These are phyloP conservation scores for Norana najaformis DNA, from an alignment of 2,888 invertebrate species.

Conservation along the genomic window DNA sequence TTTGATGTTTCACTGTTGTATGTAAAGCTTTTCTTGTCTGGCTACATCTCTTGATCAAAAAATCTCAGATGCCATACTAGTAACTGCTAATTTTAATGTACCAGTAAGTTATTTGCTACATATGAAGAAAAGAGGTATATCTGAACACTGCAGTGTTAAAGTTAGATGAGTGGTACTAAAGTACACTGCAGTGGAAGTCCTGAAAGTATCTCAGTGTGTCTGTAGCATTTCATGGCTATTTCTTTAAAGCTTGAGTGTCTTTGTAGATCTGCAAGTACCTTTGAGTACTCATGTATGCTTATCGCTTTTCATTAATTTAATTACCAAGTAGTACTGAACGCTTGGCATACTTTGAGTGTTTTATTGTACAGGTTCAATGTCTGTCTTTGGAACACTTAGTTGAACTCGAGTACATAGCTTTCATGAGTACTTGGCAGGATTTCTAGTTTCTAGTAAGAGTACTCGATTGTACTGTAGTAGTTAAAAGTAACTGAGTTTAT, in stretches of 20 bases:
- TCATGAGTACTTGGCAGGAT: not conserved
- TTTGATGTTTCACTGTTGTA: constrained; percentile 5
- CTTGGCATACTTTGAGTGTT: not conserved
- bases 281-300: not conserved
- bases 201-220: not conserved
- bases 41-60: not conserved
- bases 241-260: not conserved
- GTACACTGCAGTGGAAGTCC: not conserved
- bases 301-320: too few relatives aligned
- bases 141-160: not conserved
- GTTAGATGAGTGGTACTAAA: not conserved
- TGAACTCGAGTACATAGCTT: not conserved
- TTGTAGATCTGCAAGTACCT: constrained; percentile 3
- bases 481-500: not conserved
- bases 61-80: not conserved
- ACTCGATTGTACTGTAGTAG: not conserved
- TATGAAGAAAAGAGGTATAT: not conserved
- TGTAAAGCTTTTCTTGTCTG: not conserved
- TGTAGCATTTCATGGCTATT: not conserved
- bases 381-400: not conserved
- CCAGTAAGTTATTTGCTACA: not conserved
- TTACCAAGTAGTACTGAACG: not conserved
- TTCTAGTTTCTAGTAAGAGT: not conserved
- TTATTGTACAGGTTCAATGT: not conserved
- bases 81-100: not conserved